Evolutionary conservation across 2,113 vertebrate species (phyloP).

Genomic region (Hyperopisus bebe): DNA sequence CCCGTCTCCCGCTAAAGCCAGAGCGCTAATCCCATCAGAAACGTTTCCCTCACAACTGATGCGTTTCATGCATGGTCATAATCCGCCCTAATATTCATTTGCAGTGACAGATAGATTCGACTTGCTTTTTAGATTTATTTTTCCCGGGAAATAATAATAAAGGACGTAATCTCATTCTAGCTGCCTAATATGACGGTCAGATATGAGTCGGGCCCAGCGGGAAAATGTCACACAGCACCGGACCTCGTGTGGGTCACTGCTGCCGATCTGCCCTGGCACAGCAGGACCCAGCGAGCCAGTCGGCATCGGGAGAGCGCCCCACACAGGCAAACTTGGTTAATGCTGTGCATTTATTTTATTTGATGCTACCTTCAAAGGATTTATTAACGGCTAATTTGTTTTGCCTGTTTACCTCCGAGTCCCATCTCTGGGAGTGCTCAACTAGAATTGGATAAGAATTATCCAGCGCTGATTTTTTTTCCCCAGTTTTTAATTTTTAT

Average conservation of each 20-base stretch:
- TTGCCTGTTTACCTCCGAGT: not conserved
- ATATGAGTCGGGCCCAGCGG: not conserved
- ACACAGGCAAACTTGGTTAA: not conserved
- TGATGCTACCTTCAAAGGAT: not conserved
- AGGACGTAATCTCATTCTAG: not conserved
- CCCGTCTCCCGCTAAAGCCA: not conserved
- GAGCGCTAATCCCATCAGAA: not conserved
- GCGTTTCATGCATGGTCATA: not conserved
- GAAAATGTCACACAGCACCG: not conserved
- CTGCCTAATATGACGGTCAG: conserved; percentile 1
- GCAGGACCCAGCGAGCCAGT: not conserved
- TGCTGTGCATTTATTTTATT: not conserved
- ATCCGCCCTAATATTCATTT: not conserved
- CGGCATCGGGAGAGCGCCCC: not conserved
- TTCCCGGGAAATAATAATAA: not conserved
- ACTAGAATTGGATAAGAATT: not conserved
- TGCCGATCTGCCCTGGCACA: not conserved
- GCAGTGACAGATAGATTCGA: not conserved
- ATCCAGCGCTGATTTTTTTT: not conserved
- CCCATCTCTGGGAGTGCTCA: not conserved
- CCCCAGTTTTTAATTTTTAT: not conserved
- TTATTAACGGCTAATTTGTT: conserved; percentile 3
- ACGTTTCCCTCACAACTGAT: not conserved
- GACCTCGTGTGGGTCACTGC: not conserved
- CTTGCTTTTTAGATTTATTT: not conserved